A percentile compares a stretch with the other conserved stretches of the same genome.
Conservation (phyloP, 2,113 vertebrate genomes). For the Hippoglossus stenolepis region DNA sequence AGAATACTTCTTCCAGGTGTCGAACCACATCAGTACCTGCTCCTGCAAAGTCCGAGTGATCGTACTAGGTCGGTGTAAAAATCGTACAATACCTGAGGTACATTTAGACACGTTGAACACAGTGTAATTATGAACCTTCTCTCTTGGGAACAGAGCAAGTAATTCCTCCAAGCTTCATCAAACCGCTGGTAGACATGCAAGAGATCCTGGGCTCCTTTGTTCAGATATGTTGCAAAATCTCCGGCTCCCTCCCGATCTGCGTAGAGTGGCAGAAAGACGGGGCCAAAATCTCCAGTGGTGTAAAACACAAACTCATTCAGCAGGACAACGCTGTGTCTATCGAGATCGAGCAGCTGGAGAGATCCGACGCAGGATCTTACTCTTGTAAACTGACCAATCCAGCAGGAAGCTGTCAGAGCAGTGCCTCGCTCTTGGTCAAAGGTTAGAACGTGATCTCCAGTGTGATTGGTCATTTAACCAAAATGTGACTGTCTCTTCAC, state of each 20-base stretch:
- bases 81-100: neutral
- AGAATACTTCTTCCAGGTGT: conserved; percentile 92
- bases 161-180: conserved; percentile 93
- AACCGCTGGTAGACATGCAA: conserved; percentile 91
- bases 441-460: conserved; percentile 82
- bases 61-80: conserved; percentile 91
- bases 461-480: conserved; percentile 5
- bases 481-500: conserved; percentile 65
- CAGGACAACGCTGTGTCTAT: conserved; percentile 90
- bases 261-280: conserved; percentile 97
- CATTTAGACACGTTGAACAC: neutral
- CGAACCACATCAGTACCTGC: conserved; percentile 93
- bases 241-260: conserved; percentile 93
- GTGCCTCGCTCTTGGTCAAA: conserved; percentile 91
- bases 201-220: conserved; percentile 90
- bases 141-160: conserved; percentile 90
- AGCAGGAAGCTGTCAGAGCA: conserved; percentile 91
- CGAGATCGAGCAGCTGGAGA: conserved; percentile 90
- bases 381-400: conserved; percentile 91
- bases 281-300: conserved; percentile 88
- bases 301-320: conserved; percentile 91
- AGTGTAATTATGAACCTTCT: conserved; percentile 63
- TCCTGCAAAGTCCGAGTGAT: conserved; percentile 89
- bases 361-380: conserved; percentile 90
- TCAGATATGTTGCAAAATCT: conserved; percentile 93